Evolutionary conservation across 2,113 vertebrate species (phyloP).

Genomic region (Trematocara stigmaticum): DNA sequence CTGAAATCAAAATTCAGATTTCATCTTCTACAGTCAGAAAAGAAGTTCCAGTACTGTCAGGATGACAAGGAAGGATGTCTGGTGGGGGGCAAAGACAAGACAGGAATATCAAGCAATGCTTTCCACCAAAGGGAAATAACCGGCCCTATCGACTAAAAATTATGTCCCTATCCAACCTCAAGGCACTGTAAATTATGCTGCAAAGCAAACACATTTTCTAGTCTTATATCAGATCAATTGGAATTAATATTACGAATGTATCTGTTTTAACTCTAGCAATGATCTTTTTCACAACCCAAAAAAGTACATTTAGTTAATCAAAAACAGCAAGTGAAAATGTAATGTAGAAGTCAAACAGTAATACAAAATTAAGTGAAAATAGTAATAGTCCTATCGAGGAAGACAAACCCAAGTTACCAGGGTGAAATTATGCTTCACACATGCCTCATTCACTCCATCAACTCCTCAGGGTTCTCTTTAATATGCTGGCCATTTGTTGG

Average conservation of each 20-base stretch:
- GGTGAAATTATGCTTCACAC: background rate
- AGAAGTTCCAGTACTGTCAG: constrained; percentile 63
- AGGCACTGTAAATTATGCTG: background rate
- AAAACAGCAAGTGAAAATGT: background rate
- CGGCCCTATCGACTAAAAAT: background rate
- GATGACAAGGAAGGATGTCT: constrained; percentile 65
- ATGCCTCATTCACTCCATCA: background rate
- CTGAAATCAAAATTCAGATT: constrained; percentile 38
- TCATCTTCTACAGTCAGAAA: constrained; percentile 28
- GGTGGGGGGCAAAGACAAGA: constrained; percentile 37
- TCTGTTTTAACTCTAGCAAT: background rate
- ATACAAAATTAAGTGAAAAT: background rate
- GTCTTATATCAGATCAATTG: background rate
- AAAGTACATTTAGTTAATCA: background rate
- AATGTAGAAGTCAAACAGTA: background rate
- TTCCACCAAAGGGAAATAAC: constrained; percentile 43
- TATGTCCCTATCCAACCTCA: background rate
- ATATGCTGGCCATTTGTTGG: background rate
- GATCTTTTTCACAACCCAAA: background rate
- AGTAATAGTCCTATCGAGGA: background rate
- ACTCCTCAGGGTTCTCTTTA: background rate
- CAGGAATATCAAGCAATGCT: constrained; percentile 61
- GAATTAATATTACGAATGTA: background rate
- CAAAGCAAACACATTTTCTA: background rate
- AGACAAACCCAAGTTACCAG: background rate